Evolutionary conservation across 2,797 vertebrate species (phyloP), one percentile per base, ranked within the genome.

Genomic region (Bovichtus diacanthus): DNA sequence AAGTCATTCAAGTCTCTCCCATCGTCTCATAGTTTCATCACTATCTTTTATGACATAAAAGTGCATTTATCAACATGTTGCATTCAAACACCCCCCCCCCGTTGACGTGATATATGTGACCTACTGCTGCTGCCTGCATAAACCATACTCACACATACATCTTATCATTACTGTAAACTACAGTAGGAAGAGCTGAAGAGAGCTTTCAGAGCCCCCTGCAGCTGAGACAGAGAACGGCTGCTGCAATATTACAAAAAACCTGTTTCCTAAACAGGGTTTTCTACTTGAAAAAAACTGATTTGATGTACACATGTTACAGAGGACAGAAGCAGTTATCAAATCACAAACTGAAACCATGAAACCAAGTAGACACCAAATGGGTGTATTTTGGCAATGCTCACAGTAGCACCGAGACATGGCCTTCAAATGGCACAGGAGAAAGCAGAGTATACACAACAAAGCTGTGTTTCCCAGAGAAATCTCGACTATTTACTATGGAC

Each of bases 371-470:
- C 72, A 59, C 61, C 19, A 12, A 68, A 46, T 51, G 23, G 34
- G 80, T 84, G 76, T 73, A 47, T 54, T 86, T 82, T 88, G 88
- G 87, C 86, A 83, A 68, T 76, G 89, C 70, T 82, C 70, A 88
- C 76, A 77, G 87, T 91, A 93, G 93, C 91, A 93, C 92, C 92
- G 10, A 84, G 77, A 87, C 86, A 80, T 80, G 80, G 90, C 86
- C 81, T 86, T 90, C 49, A 73, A 78, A 82, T 80, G 88, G 85
- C 85, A 86, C 87, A 78, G 69, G 75, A 86, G 76, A 82, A 78
- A 90, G 75, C 78, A 79, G 64, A 85, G 76, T 53, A 81, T 51
- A 63, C 63, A 87, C 65, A 87, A 65, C 67, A 78, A 54, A 76
- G 78, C 78, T 66, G 75, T 68, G 5, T 72, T 81, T 77, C 63